Evolutionary conservation across 1,140 invertebrate species (phyloP).

Genomic region (Tenebrio molitor): DNA sequence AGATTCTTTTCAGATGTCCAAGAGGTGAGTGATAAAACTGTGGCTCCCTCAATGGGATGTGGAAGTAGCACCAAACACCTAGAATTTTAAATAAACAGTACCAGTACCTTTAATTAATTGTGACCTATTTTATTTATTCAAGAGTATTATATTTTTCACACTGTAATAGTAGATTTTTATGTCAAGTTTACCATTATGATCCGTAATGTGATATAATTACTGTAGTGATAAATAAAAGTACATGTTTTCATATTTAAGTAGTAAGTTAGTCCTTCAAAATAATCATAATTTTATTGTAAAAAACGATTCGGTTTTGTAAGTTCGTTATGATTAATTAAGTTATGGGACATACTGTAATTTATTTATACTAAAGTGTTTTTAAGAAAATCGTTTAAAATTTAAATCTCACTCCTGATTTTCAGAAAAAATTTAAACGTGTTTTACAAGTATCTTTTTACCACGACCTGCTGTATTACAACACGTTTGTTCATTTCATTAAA

Average conservation of each 20-base stretch:
- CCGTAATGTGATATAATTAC: slow-evolving; percentile 31
- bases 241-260: slow-evolving; percentile 18
- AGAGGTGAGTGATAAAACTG: slow-evolving; percentile 74
- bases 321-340: too few species aligned
- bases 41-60: slow-evolving; percentile 66
- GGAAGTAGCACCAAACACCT: slow-evolving; percentile 69
- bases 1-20: slow-evolving; percentile 73
- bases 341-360: too few species aligned
- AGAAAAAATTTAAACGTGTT: too few species aligned
- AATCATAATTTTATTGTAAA: too few species aligned
- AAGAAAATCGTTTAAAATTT: too few species aligned
- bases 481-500: too few species aligned
- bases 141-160: slow-evolving; percentile 56
- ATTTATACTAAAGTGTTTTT: too few species aligned
- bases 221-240: slow-evolving; percentile 32
- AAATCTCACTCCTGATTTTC: too few species aligned
- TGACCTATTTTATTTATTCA: slow-evolving; percentile 56
- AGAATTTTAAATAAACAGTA: slow-evolving; percentile 70
- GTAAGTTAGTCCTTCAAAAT: too few species aligned
- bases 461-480: too few species aligned
- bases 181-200: slow-evolving; percentile 23
- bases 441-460: too few species aligned
- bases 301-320: too few species aligned
- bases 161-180: slow-evolving; percentile 27
- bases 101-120: slow-evolving; percentile 42